Evolutionary conservation across 2,888 invertebrate genomes (phyloP), one percentile per base, ranked within the genome.

Genomic region (Macrophya annulata): DNA sequence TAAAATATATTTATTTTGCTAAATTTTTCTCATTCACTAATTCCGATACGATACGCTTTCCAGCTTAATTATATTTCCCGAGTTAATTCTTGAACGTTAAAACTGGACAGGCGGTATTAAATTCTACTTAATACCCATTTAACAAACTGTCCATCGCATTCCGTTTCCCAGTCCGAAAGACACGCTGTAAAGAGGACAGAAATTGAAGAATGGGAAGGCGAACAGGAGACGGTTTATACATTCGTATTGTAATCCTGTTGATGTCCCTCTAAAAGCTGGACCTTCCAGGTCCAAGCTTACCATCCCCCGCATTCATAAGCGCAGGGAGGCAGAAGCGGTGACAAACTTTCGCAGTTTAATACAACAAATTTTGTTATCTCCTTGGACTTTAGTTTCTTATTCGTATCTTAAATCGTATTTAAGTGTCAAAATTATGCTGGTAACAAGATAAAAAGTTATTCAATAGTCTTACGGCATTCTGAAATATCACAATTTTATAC

Each of bases 171-270:
- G 37, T 37, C 2, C 37, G 77, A 31, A 77, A 77, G 55, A 77
- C 77, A 77, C 55, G 51, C 51, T 77, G 10, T 9, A 55, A 12
- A 31, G n/a, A 40, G 62, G 62, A 62, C n/a, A 81, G 62, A 81
- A 51, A 62, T 43, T 43, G 59, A 62, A 62, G 62, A 43, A 62
- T 40, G 62, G 81, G 62, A 77, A 31, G 25, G 72, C 72, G 72
- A 74, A 17, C 55, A 74, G 45, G 74, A 43, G 37, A 55, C 37
- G 51, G 31, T 77, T 48, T 55, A 51, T 85, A 81, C 88, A 86
- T 89, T 88, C 87, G 88, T 87, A 88, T 88, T 87, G 88, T 90
- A 89, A 89, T 90, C 91, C 91, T 90, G 90, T 91, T 91, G 91
- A 91, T 91, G 91, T 90, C 85, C 88, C 88, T 86, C 88, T 88